Percentiles rank a stretch among this genome's conserved stretches.
Conservation (phyloP, 2,797 vertebrate genomes). For the Xiphorhynchus erythropygius region DNA sequence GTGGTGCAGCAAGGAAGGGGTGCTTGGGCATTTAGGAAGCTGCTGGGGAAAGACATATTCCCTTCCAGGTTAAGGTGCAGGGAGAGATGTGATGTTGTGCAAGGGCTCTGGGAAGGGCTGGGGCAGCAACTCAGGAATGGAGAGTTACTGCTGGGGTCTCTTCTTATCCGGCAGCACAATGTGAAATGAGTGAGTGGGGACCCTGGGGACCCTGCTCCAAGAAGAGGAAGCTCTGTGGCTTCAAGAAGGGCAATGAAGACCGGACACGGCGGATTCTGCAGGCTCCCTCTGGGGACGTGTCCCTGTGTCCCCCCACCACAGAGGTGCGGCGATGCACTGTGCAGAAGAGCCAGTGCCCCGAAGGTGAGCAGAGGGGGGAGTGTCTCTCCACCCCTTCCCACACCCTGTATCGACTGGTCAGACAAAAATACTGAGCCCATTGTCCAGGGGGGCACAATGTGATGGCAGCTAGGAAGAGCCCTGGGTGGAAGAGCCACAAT, state of each 20-base stretch:
- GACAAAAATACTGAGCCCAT: not conserved
- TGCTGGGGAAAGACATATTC: not conserved
- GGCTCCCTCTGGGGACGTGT: conserved; percentile 75
- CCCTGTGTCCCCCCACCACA: conserved; percentile 80
- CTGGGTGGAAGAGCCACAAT: not conserved
- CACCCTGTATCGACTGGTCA: not conserved
- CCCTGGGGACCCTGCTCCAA: conserved; percentile 91
- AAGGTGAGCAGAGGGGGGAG: conserved; percentile 68
- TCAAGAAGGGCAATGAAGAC: conserved; percentile 90
- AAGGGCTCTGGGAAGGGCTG: not conserved
- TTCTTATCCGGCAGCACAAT: conserved; percentile 80
- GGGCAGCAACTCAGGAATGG: accelerated
- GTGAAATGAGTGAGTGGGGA: conserved; percentile 94
- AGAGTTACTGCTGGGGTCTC: not conserved
- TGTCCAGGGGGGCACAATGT: accelerated
- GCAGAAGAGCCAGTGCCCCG: conserved; percentile 84
- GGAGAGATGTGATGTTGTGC: not conserved
- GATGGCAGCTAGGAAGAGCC: not conserved
- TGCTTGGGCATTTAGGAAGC: not conserved
- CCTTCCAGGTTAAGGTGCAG: accelerated
- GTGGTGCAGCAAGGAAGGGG: not conserved
- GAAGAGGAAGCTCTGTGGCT: conserved; percentile 93
- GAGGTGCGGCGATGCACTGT: conserved; percentile 87
- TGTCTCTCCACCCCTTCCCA: not conserved
- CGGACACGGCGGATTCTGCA: conserved; percentile 82